Evolutionary conservation across 2,888 invertebrate genomes (phyloP).

Genomic region (Hedychridium roseum): DNA sequence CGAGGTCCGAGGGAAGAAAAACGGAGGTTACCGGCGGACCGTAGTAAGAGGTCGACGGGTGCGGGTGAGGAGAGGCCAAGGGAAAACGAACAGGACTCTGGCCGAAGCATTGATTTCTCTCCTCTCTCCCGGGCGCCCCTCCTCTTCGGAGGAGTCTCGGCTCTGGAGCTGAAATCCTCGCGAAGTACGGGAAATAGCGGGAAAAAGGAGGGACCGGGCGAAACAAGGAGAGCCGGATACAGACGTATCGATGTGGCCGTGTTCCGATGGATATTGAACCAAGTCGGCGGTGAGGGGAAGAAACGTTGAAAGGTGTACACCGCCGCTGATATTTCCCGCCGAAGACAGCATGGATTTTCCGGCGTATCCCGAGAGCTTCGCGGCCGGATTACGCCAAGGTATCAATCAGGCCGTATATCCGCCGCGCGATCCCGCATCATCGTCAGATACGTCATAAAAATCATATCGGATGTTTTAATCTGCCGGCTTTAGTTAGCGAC

Average conservation of each 20-base stretch:
- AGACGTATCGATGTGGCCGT: too few relatives aligned
- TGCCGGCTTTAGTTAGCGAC: too few relatives aligned
- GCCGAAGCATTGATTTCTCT: slow-evolving; percentile 62
- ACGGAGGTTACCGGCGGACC: slow-evolving; percentile 14
- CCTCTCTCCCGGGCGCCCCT: slow-evolving; percentile 59
- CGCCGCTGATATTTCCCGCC: slow-evolving; percentile 60
- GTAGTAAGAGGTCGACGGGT: slow-evolving; percentile 9
- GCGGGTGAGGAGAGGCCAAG: slow-evolving; percentile 32
- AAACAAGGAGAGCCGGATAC: too few relatives aligned
- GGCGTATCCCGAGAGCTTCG: slow-evolving; percentile 47
- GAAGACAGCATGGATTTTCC: slow-evolving; percentile 60
- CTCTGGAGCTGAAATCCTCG: slow-evolving; percentile 34
- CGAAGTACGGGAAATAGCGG: slow-evolving; percentile 7
- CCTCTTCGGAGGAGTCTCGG: slow-evolving; percentile 49
- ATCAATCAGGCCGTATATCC: slow-evolving; percentile 51
- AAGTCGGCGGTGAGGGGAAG: slow-evolving; percentile 22
- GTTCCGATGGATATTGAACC: too few relatives aligned
- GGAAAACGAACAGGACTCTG: slow-evolving; percentile 48
- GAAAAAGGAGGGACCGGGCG: slow-evolving; percentile 18
- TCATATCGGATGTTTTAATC: too few relatives aligned
- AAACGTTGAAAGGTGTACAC: slow-evolving; percentile 36
- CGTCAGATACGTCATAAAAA: too few relatives aligned
- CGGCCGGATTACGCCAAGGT: slow-evolving; percentile 55
- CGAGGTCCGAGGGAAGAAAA: slow-evolving; percentile 18
- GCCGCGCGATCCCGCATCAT: neutral